These are phyloP conservation scores for Cladorhizidae sp. DNA, from an alignment of 37 sponge, comb jelly and placozoan genomes.

Conservation along the genomic window DNA sequence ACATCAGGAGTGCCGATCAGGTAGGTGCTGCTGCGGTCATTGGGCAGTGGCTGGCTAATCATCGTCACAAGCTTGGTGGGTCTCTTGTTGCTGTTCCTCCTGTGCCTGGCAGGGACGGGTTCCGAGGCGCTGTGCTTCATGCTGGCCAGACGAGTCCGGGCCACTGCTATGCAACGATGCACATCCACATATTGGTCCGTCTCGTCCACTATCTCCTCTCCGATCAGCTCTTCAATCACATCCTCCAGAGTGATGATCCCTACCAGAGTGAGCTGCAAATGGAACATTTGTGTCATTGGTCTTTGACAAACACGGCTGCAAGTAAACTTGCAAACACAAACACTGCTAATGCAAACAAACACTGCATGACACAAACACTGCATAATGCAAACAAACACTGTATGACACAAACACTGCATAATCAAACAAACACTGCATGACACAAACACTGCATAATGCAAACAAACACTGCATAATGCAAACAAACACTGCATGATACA, in stretches of 20 bases:
- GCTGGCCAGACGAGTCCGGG: slow-evolving; percentile 39
- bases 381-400: too few species aligned
- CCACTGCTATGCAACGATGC: slow-evolving; percentile 46
- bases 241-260: slow-evolving; percentile 90
- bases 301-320: too few species aligned
- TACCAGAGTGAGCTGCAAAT: slow-evolving; percentile 40
- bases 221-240: slow-evolving; percentile 89
- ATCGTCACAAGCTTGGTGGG: neutral
- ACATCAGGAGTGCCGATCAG: neutral
- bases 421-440: too few species aligned
- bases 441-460: too few species aligned
- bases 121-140: slow-evolving; percentile 32
- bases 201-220: slow-evolving; percentile 91
- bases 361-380: too few species aligned
- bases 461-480: too few species aligned
- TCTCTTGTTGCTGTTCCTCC: neutral
- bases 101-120: neutral
- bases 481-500: too few species aligned
- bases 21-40: neutral
- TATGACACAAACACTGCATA: too few species aligned
- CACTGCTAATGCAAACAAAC: too few species aligned
- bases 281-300: too few species aligned
- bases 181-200: slow-evolving; percentile 75
- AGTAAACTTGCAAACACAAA: too few species aligned
- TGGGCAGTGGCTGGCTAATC: neutral